A percentile compares a stretch with the other conserved stretches of the same genome.
Evolutionary conservation across 2,888 invertebrate genomes (phyloP).

Genomic region (Eupithecia abbreviata): DNA sequence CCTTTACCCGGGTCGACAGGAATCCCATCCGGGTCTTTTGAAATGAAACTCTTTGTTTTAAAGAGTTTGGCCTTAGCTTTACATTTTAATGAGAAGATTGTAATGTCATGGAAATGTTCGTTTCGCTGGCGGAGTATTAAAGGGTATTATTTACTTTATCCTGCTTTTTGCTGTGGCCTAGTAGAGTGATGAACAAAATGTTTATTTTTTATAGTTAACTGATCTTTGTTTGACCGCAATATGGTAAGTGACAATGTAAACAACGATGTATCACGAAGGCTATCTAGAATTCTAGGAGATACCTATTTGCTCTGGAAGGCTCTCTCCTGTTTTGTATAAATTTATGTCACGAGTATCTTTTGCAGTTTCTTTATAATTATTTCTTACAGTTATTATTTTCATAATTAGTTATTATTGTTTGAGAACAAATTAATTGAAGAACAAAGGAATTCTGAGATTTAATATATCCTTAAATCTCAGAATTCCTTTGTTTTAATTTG

Average conservation of each 20-base stretch:
- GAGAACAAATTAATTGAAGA: background rate
- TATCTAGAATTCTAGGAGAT: background rate
- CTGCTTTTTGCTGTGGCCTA: background rate
- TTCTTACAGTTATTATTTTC: no score
- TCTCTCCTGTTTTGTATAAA: background rate
- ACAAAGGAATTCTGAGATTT: no score
- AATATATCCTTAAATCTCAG: background rate
- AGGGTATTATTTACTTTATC: background rate
- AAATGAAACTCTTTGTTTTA: slow-evolving; percentile 58
- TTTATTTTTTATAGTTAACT: background rate
- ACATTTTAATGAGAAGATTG: slow-evolving; percentile 48
- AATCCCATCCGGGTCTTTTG: slow-evolving; percentile 51
- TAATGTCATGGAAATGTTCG: slow-evolving; percentile 27
- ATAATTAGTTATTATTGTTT: background rate
- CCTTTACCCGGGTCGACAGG: slow-evolving; percentile 50
- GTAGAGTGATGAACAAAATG: background rate
- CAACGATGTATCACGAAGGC: background rate
- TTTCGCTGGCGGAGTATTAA: slow-evolving; percentile 4
- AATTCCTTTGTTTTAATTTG: background rate
- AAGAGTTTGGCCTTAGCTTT: slow-evolving; percentile 49
- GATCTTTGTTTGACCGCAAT: background rate
- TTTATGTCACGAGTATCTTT: background rate
- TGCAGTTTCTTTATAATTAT: background rate
- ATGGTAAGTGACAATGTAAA: background rate
- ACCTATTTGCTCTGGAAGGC: no score